Percentiles rank a stretch among this genome's conserved stretches.
phyloP scores from a whole-genome alignment of 2,888 invertebrate genomes.

The Xylophagus ater region DNA sequence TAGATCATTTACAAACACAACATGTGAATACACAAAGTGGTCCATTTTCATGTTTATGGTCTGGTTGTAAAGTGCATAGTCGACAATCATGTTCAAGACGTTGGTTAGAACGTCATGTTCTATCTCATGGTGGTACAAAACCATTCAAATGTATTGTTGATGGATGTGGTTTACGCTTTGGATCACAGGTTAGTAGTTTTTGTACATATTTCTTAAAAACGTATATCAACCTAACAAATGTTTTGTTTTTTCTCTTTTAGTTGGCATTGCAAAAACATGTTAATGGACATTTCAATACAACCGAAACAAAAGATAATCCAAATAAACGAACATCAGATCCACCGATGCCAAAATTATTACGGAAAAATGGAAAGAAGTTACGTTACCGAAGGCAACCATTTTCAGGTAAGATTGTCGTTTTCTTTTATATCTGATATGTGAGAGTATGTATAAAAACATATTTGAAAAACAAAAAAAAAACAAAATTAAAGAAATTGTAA shows the following conservation, averaged over 20 bases:
- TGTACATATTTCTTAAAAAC: background rate
- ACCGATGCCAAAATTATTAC: slow-evolving; percentile 63
- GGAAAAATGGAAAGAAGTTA: slow-evolving; percentile 79
- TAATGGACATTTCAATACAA: slow-evolving; percentile 75
- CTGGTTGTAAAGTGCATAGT: slow-evolving; percentile 88
- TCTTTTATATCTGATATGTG: too few relatives aligned
- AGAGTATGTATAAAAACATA: too few relatives aligned
- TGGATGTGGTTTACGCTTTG: slow-evolving; percentile 79
- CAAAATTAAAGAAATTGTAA: too few relatives aligned
- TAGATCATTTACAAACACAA: slow-evolving; percentile 77
- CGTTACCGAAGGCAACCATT: slow-evolving; percentile 79
- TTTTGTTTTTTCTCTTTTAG: slow-evolving; percentile 21
- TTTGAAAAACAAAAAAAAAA: too few relatives aligned
- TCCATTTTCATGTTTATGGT: slow-evolving; percentile 85
- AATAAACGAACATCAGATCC: slow-evolving; percentile 64
- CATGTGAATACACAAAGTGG: slow-evolving; percentile 80
- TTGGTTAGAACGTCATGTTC: slow-evolving; percentile 87
- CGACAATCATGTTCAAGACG: slow-evolving; percentile 83
- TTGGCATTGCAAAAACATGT: slow-evolving; percentile 79
- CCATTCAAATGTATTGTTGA: slow-evolving; percentile 93
- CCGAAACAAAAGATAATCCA: slow-evolving; percentile 41
- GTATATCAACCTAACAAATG: too few relatives aligned
- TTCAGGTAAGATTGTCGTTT: slow-evolving; percentile 57
- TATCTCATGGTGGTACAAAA: slow-evolving; percentile 84
- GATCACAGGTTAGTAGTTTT: slow-evolving; percentile 60